Conservation (phyloP, 2,113 vertebrate species). For the Gavia stellata region DNA sequence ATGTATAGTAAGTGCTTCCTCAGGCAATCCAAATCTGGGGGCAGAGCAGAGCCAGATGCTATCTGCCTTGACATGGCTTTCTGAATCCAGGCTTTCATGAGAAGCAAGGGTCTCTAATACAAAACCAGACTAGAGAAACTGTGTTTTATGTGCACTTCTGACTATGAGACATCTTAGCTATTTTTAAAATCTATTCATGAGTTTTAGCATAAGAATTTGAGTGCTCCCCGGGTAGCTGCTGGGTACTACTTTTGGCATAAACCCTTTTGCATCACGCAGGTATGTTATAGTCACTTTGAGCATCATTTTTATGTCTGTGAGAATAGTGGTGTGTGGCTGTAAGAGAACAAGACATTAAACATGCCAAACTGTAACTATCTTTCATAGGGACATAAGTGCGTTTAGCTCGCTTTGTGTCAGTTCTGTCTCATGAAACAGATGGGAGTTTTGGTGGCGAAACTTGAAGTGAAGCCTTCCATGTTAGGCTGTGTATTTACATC, state of each 20-base stretch:
- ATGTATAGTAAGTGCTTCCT: conserved; percentile 2
- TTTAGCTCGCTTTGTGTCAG: not conserved
- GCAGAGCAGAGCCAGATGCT: conserved; percentile 5
- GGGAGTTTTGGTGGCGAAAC: not conserved
- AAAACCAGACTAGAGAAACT: not conserved
- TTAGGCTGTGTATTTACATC: not conserved
- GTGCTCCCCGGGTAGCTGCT: not conserved
- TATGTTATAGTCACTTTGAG: not conserved
- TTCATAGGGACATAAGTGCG: not conserved
- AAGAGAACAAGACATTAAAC: not conserved
- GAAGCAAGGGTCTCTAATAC: not conserved
- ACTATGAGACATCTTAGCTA: not conserved
- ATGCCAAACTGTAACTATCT: not conserved
- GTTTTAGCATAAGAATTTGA: not conserved
- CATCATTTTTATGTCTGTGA: not conserved
- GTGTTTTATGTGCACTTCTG: not conserved
- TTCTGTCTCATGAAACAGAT: not conserved
- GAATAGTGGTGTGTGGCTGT: not conserved
- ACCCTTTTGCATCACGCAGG: not conserved
- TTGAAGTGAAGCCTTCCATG: not conserved
- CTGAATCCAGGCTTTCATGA: conserved; percentile 42
- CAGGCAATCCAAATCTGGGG: not conserved
- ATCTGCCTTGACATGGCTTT: not conserved
- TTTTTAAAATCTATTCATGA: not conserved
- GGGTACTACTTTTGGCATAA: not conserved